Conservation (phyloP, 2,797 vertebrate species). For the Catharus ustulatus region DNA sequence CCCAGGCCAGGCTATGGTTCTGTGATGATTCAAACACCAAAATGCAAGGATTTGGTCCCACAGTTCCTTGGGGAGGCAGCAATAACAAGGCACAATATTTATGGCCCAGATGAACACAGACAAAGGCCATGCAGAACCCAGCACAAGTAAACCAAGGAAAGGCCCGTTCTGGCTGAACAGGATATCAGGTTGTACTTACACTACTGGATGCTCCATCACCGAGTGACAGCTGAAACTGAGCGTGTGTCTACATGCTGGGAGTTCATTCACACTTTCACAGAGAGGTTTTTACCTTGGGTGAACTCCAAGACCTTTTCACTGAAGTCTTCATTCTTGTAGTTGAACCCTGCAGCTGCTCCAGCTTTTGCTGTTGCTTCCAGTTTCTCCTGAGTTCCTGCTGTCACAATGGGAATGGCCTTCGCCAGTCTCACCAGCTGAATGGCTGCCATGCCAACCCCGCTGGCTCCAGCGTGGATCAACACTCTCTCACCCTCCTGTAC, state of each 20-base stretch:
- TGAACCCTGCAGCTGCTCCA: slow-evolving; percentile 84
- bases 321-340: slow-evolving; percentile 85
- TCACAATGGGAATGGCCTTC: slow-evolving; percentile 81
- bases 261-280: background rate
- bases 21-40: background rate
- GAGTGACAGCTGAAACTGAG: background rate
- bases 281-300: slow-evolving; percentile 78
- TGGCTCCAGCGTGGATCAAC: slow-evolving; percentile 84
- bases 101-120: background rate
- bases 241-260: fast-evolving
- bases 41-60: background rate
- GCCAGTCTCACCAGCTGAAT: slow-evolving; percentile 83
- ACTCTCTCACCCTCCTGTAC: slow-evolving; percentile 82
- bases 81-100: background rate
- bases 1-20: background rate
- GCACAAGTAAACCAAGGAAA: background rate
- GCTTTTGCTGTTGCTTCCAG: slow-evolving; percentile 73
- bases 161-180: background rate
- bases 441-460: slow-evolving; percentile 86
- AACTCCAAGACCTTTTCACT: slow-evolving; percentile 77
- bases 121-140: background rate
- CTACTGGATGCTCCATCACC: background rate
- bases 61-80: background rate
- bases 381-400: slow-evolving; percentile 83
- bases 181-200: background rate